phyloP scores from a whole-genome alignment of 1,140 invertebrate genomes.

The Nasonia vitripennis region DNA sequence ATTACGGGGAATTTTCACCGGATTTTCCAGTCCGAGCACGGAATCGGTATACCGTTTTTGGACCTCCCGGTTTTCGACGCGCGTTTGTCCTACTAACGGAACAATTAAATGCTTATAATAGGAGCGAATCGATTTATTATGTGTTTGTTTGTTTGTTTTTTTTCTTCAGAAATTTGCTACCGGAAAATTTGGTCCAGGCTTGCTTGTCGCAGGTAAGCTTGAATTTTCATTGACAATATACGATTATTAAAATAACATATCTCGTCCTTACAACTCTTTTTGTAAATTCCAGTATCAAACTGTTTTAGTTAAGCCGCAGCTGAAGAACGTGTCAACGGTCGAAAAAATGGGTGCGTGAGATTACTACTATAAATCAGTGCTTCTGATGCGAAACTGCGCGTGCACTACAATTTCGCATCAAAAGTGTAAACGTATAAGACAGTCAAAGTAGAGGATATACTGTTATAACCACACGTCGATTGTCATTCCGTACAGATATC shows the following conservation, averaged over 20 bases:
- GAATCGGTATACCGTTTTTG: slow-evolving; percentile 35
- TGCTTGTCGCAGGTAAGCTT: slow-evolving; percentile 73
- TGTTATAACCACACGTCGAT: not conserved
- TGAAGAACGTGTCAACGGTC: slow-evolving; percentile 44
- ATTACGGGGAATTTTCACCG: not conserved
- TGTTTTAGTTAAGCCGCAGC: slow-evolving; percentile 56
- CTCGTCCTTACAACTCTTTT: not conserved
- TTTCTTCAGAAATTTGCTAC: slow-evolving; percentile 74
- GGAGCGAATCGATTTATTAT: no score
- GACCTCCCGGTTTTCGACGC: not conserved
- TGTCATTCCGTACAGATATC: slow-evolving; percentile 47
- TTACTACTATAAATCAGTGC: not conserved
- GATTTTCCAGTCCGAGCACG: slow-evolving; percentile 5
- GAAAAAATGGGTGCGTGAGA: slow-evolving; percentile 48
- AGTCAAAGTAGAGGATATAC: not conserved
- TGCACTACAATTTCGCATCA: no score
- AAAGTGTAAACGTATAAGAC: not conserved
- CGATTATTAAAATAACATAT: not conserved
- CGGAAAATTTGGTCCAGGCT: slow-evolving; percentile 81
- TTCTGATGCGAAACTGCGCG: not conserved
- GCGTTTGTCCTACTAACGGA: not conserved
- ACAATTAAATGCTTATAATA: not conserved
- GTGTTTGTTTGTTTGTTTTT: slow-evolving; percentile 23
- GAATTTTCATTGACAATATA: not conserved
- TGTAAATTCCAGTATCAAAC: slow-evolving; percentile 68